Conservation (phyloP, 2,113 vertebrate genomes). For the Canis aureus region DNA sequence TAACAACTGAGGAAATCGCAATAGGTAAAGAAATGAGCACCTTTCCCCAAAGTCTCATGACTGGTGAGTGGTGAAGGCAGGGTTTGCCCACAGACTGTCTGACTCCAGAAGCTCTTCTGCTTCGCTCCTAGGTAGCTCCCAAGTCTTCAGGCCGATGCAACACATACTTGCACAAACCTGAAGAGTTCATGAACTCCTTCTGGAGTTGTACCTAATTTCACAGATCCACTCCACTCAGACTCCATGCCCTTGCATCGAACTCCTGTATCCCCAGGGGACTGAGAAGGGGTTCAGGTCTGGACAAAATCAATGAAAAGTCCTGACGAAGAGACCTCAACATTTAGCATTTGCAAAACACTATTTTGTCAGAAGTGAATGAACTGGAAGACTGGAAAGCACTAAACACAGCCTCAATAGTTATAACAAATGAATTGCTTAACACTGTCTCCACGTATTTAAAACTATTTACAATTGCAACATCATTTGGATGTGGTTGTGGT, state of each 20-base stretch:
- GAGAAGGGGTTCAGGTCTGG: not conserved
- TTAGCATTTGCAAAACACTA: not conserved
- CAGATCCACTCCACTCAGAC: not conserved
- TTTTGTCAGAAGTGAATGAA: not conserved
- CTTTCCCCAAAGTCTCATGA: not conserved
- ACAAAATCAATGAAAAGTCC: not conserved
- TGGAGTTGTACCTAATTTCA: not conserved
- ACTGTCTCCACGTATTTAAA: not conserved
- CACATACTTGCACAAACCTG: not conserved
- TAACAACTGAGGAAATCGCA: not conserved
- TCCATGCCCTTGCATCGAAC: not conserved
- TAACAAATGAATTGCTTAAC: not conserved
- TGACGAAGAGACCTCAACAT: not conserved
- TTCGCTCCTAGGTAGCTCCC: not conserved
- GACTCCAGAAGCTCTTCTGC: not conserved
- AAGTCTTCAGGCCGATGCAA: not conserved
- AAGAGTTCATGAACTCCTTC: not conserved
- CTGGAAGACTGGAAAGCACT: not conserved
- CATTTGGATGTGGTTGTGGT: not conserved
- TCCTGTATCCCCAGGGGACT: accelerated
- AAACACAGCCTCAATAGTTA: not conserved
- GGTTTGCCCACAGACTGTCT: not conserved
- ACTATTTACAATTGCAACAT: not conserved
- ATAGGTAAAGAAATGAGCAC: not conserved
- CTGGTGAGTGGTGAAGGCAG: not conserved